A percentile compares a stretch with the other conserved stretches of the same genome.
Evolutionary conservation across 2,888 invertebrate species (phyloP).

Genomic region (Clepsis dumicolana): DNA sequence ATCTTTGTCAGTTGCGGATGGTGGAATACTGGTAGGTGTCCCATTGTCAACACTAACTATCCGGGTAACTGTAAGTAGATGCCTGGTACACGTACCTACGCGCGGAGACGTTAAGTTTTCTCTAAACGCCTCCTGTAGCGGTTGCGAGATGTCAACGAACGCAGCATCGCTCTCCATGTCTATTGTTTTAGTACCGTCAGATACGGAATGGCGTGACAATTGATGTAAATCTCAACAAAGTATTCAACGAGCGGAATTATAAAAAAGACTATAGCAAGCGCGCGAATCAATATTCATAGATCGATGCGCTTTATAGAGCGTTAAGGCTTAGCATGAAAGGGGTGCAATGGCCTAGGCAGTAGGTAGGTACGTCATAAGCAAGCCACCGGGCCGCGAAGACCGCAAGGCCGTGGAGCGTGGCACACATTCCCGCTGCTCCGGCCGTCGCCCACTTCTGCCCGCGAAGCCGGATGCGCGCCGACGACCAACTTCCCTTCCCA

Average conservation of each 20-base stretch:
- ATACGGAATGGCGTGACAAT: slow-evolving; percentile 61
- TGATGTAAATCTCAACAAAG: slow-evolving; percentile 49
- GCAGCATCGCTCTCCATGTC: slow-evolving; percentile 51
- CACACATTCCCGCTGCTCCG: slow-evolving; percentile 76
- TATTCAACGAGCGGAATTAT: slow-evolving; percentile 55
- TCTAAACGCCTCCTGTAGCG: slow-evolving; percentile 64
- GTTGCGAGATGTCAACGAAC: slow-evolving; percentile 64
- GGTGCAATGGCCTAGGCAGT: slow-evolving; percentile 77
- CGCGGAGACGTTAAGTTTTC: slow-evolving; percentile 53
- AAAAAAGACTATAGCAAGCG: slow-evolving; percentile 42
- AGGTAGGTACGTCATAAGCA: slow-evolving; percentile 56
- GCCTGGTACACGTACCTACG: too few species aligned
- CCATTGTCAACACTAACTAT: slow-evolving; percentile 53
- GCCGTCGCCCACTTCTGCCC: slow-evolving; percentile 69
- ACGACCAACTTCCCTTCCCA: slow-evolving; percentile 68
- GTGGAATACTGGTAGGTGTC: slow-evolving; percentile 19
- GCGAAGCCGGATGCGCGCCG: slow-evolving; percentile 72
- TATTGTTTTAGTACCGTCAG: slow-evolving; percentile 46
- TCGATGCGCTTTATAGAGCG: slow-evolving; percentile 82
- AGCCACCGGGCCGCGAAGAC: slow-evolving; percentile 47
- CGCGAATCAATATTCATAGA: slow-evolving; percentile 73
- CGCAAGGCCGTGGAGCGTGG: slow-evolving; percentile 65
- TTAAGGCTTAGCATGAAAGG: slow-evolving; percentile 80
- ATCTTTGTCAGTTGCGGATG: slow-evolving; percentile 35
- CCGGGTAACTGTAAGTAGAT: slow-evolving; percentile 57